These are phyloP conservation scores for Pseudotriccus pelzelni DNA, from an alignment of 2,797 vertebrate genomes.

Conservation along the genomic window DNA sequence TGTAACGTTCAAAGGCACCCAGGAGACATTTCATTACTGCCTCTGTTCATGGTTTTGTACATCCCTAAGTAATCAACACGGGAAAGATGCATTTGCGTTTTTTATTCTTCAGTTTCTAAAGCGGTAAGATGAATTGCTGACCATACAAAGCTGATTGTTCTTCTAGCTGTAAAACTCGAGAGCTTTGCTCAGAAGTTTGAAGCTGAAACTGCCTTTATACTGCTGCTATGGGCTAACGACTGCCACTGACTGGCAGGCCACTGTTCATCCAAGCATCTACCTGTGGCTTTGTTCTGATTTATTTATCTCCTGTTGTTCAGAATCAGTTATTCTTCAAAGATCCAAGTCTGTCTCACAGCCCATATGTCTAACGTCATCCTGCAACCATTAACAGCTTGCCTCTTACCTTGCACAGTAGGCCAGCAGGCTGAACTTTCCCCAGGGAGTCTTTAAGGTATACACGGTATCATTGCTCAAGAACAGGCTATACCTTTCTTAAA, in stretches of 20 bases:
- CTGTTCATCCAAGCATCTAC: background rate
- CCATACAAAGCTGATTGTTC: background rate
- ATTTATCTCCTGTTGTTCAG: background rate
- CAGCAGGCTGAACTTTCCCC: background rate
- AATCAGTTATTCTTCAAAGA: background rate
- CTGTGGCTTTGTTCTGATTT: background rate
- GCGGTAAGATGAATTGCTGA: constrained; percentile 8
- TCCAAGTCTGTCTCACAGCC: background rate
- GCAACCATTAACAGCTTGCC: background rate
- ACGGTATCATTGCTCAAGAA: background rate
- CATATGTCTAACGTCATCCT: background rate
- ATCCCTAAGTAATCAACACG: constrained; percentile 18
- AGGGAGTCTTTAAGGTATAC: background rate
- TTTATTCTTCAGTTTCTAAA: constrained; percentile 29
- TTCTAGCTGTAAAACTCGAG: background rate
- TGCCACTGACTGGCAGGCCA: background rate
- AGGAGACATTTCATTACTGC: constrained; percentile 21
- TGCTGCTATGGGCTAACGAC: background rate
- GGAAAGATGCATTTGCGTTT: constrained; percentile 40
- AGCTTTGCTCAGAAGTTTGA: background rate
- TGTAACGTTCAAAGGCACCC: constrained; percentile 7
- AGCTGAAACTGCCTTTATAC: background rate
- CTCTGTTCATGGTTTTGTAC: constrained; percentile 9
- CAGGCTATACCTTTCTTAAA: background rate
- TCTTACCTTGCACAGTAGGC: background rate